Conservation (phyloP, 2,113 vertebrate species). For the Nibea albiflora region DNA sequence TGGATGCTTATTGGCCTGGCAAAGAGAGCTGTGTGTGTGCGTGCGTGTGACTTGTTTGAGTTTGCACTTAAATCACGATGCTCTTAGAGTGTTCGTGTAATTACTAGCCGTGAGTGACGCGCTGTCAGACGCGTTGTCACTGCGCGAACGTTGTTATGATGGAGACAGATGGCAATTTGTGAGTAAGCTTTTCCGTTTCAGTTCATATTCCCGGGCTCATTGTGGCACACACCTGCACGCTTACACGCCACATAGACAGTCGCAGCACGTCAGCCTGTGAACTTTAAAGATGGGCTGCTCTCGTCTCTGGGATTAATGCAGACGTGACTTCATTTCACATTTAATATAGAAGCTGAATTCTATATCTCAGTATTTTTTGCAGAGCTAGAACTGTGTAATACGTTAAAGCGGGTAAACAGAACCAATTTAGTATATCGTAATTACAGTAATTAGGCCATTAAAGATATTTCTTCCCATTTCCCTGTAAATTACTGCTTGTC, state of each 20-base stretch:
- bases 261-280: conserved; percentile 11
- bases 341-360: conserved; percentile 8
- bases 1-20: conserved; percentile 27
- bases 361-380: background rate
- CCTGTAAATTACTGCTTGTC: background rate
- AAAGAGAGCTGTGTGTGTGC: background rate
- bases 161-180: conserved; percentile 58
- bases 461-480: conserved; percentile 6
- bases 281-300: conserved; percentile 9
- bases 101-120: conserved; percentile 51
- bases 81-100: conserved; percentile 28
- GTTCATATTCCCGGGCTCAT: conserved; percentile 10
- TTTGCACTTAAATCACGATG: conserved; percentile 29
- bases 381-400: background rate
- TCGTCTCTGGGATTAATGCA: background rate
- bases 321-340: conserved; percentile 5
- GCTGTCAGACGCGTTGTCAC: conserved; percentile 49
- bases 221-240: background rate
- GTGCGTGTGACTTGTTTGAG: conserved; percentile 26
- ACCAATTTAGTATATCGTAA: background rate
- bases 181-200: conserved; percentile 37
- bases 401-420: background rate
- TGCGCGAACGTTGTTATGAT: conserved; percentile 32
- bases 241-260: background rate
- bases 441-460: conserved; percentile 13